Base-by-base conservation (phyloP, 2,797 vertebrate species). In the Cirrhinus molitorella region DNA sequence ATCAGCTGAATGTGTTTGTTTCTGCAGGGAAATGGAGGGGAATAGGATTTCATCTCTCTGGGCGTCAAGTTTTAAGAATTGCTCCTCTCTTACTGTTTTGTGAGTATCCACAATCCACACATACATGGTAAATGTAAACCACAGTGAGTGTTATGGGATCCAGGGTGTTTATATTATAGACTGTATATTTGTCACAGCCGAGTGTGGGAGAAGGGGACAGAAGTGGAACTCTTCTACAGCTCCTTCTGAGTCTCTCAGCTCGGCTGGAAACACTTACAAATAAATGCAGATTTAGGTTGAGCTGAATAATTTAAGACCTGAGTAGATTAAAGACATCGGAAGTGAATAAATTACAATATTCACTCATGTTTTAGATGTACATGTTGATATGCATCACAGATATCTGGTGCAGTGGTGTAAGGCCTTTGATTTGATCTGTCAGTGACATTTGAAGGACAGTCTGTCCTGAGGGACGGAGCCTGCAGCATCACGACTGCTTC, bases 1-100 rank as follows among this genome's bases (percentile, higher is more conserved):
- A 75, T 65, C 23, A 81, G 4, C 37, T 59, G 47, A 9, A 65
- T 9, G 61, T 75, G 25, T 79, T 31, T 78, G 21, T 86, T 74
- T 80, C 79, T 57, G 25, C 89, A 92, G 93, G 82, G 93, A 93
- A 55, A 87, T 93, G 84, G 92, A 95, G 63, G 93, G 92, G 2
- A 93, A 93, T 87, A 73, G 55, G 71, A 89, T 94, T 73, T 70
- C 10, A 13, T 85, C 34, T 0, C 81, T 94, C 75, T 82, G 11
- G n/a, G 55, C 83, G 6, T 87, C 88, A 12, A 89, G 83, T 74
- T 92, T 94, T 88, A 87, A 85, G 68, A 91, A 92, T 47, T 94
- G 93, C 75, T 72, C 0, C 0, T 66, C 89, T 49, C 83, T 95
- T 66, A 92, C 91, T 0, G 93, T 93, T 31, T 87, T 94, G 93